Conservation (phyloP, 2,888 invertebrate species). For the Heliconius cydno region DNA sequence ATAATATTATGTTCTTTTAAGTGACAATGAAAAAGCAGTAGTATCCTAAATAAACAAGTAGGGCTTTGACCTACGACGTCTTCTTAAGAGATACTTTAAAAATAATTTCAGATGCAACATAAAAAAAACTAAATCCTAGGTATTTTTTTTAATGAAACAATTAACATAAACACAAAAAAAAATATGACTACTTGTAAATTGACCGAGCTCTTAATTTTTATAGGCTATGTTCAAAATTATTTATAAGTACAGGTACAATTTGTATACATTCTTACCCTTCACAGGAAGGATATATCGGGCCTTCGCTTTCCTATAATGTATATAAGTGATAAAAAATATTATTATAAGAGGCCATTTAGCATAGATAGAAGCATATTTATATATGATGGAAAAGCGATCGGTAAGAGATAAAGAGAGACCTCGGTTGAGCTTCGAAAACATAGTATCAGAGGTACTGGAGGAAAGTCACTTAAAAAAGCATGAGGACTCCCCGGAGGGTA, state of each 20-base stretch:
- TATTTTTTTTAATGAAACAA: too few species aligned
- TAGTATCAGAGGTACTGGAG: too few species aligned
- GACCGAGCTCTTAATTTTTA: background rate
- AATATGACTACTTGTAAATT: background rate
- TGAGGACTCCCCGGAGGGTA: too few species aligned
- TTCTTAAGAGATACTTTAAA: background rate
- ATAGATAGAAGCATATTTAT: too few species aligned
- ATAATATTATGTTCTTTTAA: slow-evolving; percentile 1
- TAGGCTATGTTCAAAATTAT: slow-evolving; percentile 2
- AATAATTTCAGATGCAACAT: background rate
- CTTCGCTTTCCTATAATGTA: background rate
- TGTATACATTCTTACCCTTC: slow-evolving; percentile 6
- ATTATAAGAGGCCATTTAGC: background rate
- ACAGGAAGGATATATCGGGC: background rate
- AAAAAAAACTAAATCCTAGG: too few species aligned
- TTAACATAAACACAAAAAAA: background rate
- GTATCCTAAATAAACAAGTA: slow-evolving; percentile 12
- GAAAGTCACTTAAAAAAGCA: too few species aligned
- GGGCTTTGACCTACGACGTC: background rate
- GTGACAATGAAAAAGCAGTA: background rate
- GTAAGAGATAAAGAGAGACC: too few species aligned
- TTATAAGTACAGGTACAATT: slow-evolving; percentile 3
- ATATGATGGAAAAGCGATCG: too few species aligned
- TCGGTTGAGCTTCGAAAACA: too few species aligned
- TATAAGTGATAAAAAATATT: background rate